Conservation (phyloP, 1,140 invertebrate genomes). For the Ptiloglossa arizonensis region DNA sequence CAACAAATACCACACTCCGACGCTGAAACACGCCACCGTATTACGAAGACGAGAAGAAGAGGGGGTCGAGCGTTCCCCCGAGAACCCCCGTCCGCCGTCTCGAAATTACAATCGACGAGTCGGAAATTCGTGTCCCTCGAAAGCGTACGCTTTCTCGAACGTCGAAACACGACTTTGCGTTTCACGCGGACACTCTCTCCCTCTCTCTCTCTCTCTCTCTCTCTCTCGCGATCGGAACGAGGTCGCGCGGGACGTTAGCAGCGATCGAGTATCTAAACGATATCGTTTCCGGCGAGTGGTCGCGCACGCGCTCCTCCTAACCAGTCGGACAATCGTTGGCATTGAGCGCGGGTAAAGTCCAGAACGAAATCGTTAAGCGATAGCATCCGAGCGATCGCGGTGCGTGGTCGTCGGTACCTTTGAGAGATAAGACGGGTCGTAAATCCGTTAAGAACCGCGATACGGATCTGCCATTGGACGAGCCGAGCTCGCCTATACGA, state of each 20-base stretch:
- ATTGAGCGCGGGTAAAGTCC: constrained; percentile 58
- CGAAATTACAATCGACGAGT: too few relatives aligned
- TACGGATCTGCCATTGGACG: constrained; percentile 64
- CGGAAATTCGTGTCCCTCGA: too few relatives aligned
- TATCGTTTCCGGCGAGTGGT: constrained; percentile 38
- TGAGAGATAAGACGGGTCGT: constrained; percentile 65
- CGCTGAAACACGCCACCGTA: too few relatives aligned
- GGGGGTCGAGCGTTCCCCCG: too few relatives aligned
- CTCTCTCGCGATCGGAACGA: background rate
- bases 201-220: too few relatives aligned
- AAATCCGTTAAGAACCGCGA: constrained; percentile 65
- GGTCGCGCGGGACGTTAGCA: background rate
- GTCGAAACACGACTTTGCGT: background rate
- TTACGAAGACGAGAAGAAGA: too few relatives aligned
- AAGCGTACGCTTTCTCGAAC: too few relatives aligned
- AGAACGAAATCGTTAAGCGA: constrained; percentile 66
- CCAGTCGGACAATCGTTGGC: constrained; percentile 50
- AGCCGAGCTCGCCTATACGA: constrained; percentile 38
- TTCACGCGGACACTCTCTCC: too few relatives aligned
- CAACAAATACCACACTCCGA: too few relatives aligned
- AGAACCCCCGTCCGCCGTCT: too few relatives aligned
- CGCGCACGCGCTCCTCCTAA: constrained; percentile 28
- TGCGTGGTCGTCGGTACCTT: constrained; percentile 63
- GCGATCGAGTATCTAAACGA: constrained; percentile 51
- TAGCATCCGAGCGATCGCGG: constrained; percentile 49